A percentile compares a stretch with the other conserved stretches of the same genome.
Conservation (phyloP, 2,888 invertebrate genomes). For the Laothoe populi region DNA sequence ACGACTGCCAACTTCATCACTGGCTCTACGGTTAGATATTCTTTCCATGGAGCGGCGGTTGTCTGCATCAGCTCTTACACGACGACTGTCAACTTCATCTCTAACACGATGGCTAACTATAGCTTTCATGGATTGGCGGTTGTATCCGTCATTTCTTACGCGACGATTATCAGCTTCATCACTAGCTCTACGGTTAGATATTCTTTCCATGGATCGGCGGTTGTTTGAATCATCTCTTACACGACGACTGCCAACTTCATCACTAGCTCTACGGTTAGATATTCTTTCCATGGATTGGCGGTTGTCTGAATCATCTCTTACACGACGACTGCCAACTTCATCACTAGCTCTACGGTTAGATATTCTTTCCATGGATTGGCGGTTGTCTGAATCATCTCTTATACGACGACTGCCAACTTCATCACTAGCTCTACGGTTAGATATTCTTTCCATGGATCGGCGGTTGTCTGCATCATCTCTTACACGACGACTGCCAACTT, state of each 20-base stretch:
- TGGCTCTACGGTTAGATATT: neutral
- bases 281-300: neutral
- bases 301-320: neutral
- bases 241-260: neutral
- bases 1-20: neutral
- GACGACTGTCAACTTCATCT: neutral
- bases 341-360: neutral
- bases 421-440: neutral
- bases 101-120: neutral
- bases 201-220: too few species aligned
- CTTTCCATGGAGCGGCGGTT: constrained; percentile 4
- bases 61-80: neutral
- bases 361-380: too few species aligned
- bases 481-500: neutral
- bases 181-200: neutral
- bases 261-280: neutral
- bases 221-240: too few species aligned
- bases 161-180: neutral
- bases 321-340: neutral
- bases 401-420: neutral
- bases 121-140: neutral
- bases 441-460: neutral
- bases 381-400: too few species aligned
- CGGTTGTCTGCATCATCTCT: neutral
- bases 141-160: neutral